Evolutionary conservation across 2,888 invertebrate genomes (phyloP).

Genomic region (Chloroclysta siterata): DNA sequence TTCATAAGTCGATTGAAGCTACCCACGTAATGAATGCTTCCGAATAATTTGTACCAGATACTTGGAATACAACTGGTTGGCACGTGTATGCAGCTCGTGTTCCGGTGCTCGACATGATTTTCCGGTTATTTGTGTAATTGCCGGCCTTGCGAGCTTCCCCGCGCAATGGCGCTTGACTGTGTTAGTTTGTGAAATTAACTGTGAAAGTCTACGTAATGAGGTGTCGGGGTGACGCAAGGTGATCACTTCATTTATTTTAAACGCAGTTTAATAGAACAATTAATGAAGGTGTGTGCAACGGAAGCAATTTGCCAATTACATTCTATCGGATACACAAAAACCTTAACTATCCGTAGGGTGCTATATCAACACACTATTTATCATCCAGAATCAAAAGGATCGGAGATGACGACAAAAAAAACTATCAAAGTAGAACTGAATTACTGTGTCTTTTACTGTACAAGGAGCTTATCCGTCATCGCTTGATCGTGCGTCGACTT

Average conservation of each 20-base stretch:
- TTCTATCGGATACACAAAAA: no score
- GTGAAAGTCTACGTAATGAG: conserved; percentile 29
- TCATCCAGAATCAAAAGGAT: no score
- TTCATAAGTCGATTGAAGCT: neutral
- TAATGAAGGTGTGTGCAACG: neutral
- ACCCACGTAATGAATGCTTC: neutral
- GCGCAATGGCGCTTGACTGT: conserved; percentile 30
- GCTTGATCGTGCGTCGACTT: neutral
- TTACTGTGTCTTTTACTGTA: neutral
- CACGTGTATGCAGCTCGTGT: conserved; percentile 8
- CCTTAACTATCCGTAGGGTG: no score
- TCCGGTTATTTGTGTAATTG: conserved; percentile 43
- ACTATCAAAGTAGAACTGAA: neutral
- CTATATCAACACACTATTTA: no score
- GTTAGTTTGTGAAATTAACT: conserved; percentile 30
- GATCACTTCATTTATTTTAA: conserved; percentile 10
- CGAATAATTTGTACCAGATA: neutral
- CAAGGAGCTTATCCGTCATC: neutral
- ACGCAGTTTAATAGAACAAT: conserved; percentile 19
- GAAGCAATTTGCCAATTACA: neutral
- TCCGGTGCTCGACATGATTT: conserved; percentile 32
- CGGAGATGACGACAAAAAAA: neutral
- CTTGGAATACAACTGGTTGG: conserved; percentile 6
- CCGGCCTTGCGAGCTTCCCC: conserved; percentile 33
- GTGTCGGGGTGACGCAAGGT: conserved; percentile 19